Percentiles rank a stretch among this genome's conserved stretches.
Evolutionary conservation across 2,888 invertebrate species (phyloP).

Genomic region (Sarcophaga carnaria): DNA sequence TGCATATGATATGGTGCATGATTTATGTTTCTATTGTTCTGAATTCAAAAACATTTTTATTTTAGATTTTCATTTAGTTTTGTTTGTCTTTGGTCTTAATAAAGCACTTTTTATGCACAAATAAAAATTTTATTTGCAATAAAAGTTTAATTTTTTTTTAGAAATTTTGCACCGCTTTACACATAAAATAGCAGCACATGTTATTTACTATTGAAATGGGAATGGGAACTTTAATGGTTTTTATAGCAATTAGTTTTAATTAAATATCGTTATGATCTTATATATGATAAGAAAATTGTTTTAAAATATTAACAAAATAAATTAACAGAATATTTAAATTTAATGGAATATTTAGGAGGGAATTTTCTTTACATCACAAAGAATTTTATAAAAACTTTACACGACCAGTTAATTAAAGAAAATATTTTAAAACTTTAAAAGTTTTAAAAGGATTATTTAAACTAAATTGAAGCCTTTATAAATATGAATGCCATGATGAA

Average conservation of each 20-base stretch:
- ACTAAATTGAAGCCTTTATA: too few relatives aligned
- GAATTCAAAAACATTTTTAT: constrained; percentile 33
- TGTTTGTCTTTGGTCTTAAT: constrained; percentile 16
- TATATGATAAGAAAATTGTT: too few relatives aligned
- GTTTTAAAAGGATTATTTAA: too few relatives aligned
- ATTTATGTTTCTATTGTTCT: constrained; percentile 62
- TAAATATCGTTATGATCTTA: neutral
- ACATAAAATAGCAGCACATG: neutral
- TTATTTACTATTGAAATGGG: constrained; percentile 46
- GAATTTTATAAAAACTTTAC: too few relatives aligned
- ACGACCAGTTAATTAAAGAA: too few relatives aligned
- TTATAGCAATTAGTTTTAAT: constrained; percentile 12
- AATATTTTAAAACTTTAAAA: too few relatives aligned
- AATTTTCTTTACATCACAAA: too few relatives aligned
- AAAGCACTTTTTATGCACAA: constrained; percentile 1
- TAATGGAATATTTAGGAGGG: too few relatives aligned
- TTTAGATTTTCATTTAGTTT: constrained; percentile 2
- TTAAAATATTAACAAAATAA: too few relatives aligned
- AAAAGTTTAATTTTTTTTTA: neutral
- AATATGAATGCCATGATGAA: too few relatives aligned
- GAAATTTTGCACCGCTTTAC: too few relatives aligned
- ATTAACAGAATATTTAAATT: too few relatives aligned
- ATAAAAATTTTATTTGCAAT: constrained; percentile 40
- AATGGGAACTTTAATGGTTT: constrained; percentile 31
- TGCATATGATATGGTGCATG: constrained; percentile 59